Evolutionary conservation across 1,140 invertebrate genomes (phyloP).

Genomic region (Lamellibrachia luymesi): DNA sequence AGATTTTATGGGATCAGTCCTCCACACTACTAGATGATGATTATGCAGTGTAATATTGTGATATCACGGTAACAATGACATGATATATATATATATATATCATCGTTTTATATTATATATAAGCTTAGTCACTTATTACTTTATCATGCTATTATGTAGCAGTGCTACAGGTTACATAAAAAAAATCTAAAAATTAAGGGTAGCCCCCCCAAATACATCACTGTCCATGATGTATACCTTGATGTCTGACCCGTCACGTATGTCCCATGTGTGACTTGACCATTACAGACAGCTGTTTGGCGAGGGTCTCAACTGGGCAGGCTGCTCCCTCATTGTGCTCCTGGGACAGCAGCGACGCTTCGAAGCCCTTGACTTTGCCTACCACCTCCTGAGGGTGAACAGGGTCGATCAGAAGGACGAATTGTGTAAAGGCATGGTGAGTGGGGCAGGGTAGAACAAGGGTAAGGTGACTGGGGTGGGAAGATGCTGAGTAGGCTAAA

Average conservation of each 20-base stretch:
- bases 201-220: background rate
- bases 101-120: too few species aligned
- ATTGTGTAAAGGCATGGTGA: slow-evolving; percentile 78
- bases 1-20: too few species aligned
- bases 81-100: too few species aligned
- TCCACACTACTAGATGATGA: too few species aligned
- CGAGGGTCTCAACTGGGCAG: slow-evolving; percentile 98
- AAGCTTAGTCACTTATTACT: too few species aligned
- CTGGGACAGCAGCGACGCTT: slow-evolving; percentile 94
- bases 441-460: background rate
- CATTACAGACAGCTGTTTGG: slow-evolving; percentile 88
- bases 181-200: background rate
- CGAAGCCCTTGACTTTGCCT: slow-evolving; percentile 98
- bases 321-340: slow-evolving; percentile 96
- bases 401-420: slow-evolving; percentile 96
- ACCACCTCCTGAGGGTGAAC: slow-evolving; percentile 95
- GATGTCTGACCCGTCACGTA: background rate
- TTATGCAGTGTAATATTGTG: too few species aligned
- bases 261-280: slow-evolving; percentile 25
- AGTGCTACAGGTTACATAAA: background rate
- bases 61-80: too few species aligned
- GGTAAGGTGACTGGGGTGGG: background rate
- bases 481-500: too few species aligned
- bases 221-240: too few species aligned
- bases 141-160: too few species aligned